Conservation (phyloP, 2,888 invertebrate genomes). For the Andrena camellia region DNA sequence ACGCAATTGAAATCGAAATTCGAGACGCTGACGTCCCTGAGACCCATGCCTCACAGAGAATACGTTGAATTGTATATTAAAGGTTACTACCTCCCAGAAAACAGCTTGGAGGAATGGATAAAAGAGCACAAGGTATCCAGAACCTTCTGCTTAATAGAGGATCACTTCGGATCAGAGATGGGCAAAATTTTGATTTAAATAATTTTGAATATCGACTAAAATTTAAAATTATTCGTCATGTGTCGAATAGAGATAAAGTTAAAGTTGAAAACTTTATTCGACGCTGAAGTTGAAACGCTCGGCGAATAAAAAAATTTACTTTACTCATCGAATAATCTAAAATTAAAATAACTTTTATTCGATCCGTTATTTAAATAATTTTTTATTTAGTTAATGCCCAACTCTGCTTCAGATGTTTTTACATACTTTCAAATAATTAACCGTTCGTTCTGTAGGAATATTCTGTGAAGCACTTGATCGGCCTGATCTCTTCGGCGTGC, state of each 20-base stretch:
- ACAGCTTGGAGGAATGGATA: slow-evolving; percentile 95
- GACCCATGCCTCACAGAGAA: slow-evolving; percentile 94
- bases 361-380: no score
- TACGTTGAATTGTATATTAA: slow-evolving; percentile 98
- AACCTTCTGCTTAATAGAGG: not conserved
- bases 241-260: no score
- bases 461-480: slow-evolving; percentile 93
- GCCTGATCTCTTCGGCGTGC: slow-evolving; percentile 94
- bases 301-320: no score
- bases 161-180: no score
- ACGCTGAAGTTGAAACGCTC: no score
- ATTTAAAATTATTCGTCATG: no score
- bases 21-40: slow-evolving; percentile 93
- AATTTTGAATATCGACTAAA: no score
- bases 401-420: not conserved
- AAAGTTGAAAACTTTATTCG: no score
- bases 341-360: no score
- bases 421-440: not conserved
- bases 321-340: not conserved
- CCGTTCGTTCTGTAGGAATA: slow-evolving; percentile 89
- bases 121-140: slow-evolving; percentile 90
- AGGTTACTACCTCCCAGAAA: slow-evolving; percentile 97
- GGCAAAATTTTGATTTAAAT: no score
- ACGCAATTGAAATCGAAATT: slow-evolving; percentile 96
- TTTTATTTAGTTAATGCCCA: no score